A percentile compares a stretch with the other conserved stretches of the same genome.
Evolutionary conservation across 30 jellyfish, hydroid and myxozoan species (phyloP).

Genomic region (Cassiopea andromeda): DNA sequence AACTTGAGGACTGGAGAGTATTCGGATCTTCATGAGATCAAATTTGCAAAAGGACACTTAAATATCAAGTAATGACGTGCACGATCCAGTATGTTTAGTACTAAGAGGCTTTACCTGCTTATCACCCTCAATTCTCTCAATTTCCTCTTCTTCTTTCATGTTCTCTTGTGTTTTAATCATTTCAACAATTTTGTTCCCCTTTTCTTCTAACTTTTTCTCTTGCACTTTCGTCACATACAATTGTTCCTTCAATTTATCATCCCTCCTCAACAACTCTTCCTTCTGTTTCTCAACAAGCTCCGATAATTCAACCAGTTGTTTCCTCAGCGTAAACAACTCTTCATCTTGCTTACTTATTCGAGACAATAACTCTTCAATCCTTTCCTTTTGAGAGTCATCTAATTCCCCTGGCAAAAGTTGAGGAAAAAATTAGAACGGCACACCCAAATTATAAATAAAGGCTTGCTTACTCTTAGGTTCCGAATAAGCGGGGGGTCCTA

Average conservation of each 20-base stretch:
- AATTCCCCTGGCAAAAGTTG: conserved; percentile 72
- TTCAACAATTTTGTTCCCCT: conserved; percentile 65
- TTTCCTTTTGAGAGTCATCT: conserved; percentile 81
- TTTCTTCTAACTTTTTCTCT: conserved; percentile 51
- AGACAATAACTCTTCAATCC: conserved; percentile 71
- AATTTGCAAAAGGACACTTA: no score
- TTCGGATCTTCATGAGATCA: no score
- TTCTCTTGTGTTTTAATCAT: conserved; percentile 63
- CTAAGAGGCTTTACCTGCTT: conserved; percentile 37
- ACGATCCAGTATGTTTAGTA: no score
- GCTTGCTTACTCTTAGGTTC: no score
- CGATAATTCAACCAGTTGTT: conserved; percentile 78
- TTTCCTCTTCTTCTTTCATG: conserved; percentile 55
- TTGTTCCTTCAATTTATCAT: conserved; percentile 66
- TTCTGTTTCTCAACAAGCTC: conserved; percentile 81
- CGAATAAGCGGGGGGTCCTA: no score
- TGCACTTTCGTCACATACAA: conserved; percentile 63
- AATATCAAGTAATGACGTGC: no score
- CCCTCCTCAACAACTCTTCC: conserved; percentile 69
- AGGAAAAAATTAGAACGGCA: no score
- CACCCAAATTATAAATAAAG: no score
- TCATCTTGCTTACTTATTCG: conserved; percentile 71
- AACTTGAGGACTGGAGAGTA: no score
- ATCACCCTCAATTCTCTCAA: conserved; percentile 4
- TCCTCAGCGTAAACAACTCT: conserved; percentile 73